Percentiles rank a stretch among this genome's conserved stretches.
Conservation (phyloP, 2,888 invertebrate species). For the Eristalinus aeneus region DNA sequence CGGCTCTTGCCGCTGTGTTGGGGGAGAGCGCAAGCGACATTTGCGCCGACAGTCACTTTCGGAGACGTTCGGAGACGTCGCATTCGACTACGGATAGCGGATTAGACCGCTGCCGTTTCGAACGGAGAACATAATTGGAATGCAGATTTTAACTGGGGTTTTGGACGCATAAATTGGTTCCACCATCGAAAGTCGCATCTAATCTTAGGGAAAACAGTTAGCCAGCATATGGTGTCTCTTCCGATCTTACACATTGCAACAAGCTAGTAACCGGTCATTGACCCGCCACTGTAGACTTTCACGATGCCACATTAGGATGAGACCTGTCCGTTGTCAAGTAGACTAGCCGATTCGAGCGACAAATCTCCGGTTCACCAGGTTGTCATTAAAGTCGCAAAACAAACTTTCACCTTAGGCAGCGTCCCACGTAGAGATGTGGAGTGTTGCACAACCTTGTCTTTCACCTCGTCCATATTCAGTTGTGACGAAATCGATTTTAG, state of each 20-base stretch:
- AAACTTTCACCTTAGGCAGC: slow-evolving; percentile 41
- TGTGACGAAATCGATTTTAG: slow-evolving; percentile 37
- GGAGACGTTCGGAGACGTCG: background rate
- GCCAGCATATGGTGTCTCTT: background rate
- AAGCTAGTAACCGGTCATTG: slow-evolving; percentile 34
- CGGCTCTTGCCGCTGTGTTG: background rate
- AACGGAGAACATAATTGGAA: slow-evolving; percentile 10
- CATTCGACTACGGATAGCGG: slow-evolving; percentile 38
- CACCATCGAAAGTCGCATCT: background rate
- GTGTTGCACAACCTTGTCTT: slow-evolving; percentile 21
- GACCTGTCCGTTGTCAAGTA: background rate
- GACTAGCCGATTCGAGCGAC: background rate
- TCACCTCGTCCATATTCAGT: slow-evolving; percentile 42
- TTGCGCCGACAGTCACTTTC: background rate
- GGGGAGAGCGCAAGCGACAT: too few relatives aligned
- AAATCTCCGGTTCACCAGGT: slow-evolving; percentile 6
- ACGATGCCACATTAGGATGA: background rate
- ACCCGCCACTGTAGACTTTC: slow-evolving; percentile 15
- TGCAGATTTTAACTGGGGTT: slow-evolving; percentile 29
- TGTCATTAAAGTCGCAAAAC: background rate
- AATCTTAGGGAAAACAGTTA: background rate
- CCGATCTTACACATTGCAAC: background rate
- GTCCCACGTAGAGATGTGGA: background rate
- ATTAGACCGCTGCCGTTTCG: slow-evolving; percentile 19
- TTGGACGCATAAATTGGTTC: slow-evolving; percentile 1